Percentiles rank a stretch among this genome's conserved stretches.
Evolutionary conservation across 1,140 invertebrate species (phyloP).

Genomic region (Drosophila teissieri): DNA sequence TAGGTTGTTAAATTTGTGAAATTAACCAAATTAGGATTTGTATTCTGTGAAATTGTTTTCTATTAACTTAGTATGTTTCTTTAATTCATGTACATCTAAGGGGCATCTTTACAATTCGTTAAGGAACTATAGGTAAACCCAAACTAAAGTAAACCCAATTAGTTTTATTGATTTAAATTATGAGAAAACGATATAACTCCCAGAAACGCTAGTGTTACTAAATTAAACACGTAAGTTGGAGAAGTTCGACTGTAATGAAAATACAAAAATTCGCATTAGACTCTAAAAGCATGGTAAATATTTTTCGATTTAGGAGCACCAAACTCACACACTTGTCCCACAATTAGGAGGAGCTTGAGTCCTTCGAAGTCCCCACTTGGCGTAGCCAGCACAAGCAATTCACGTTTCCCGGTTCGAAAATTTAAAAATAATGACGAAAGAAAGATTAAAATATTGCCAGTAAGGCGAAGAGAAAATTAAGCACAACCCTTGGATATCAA

Average conservation of each 20-base stretch:
- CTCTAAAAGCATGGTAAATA: constrained; percentile 43
- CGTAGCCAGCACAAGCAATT: constrained; percentile 80
- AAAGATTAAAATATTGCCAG: constrained; percentile 3
- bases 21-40: constrained; percentile 1
- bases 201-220: constrained; percentile 7
- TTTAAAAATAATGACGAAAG: constrained; percentile 7
- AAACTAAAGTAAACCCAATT: not conserved
- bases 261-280: constrained; percentile 29
- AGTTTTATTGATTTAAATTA: not conserved
- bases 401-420: constrained; percentile 52
- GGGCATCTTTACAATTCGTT: not conserved
- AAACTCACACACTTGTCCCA: constrained; percentile 32
- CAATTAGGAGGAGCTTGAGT: constrained; percentile 43
- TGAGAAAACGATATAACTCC: not conserved
- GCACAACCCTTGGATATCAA: constrained; percentile 48
- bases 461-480: constrained; percentile 20
- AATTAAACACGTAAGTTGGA: constrained; percentile 17
- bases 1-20: constrained; percentile 5
- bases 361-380: constrained; percentile 45
- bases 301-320: constrained; percentile 62
- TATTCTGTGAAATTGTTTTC: constrained; percentile 13
- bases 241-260: constrained; percentile 23
- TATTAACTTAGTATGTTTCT: not conserved
- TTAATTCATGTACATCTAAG: not conserved
- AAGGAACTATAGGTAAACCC: not conserved